Evolutionary conservation across 2,888 invertebrate genomes (phyloP).

Genomic region (Agapostemon virescens): DNA sequence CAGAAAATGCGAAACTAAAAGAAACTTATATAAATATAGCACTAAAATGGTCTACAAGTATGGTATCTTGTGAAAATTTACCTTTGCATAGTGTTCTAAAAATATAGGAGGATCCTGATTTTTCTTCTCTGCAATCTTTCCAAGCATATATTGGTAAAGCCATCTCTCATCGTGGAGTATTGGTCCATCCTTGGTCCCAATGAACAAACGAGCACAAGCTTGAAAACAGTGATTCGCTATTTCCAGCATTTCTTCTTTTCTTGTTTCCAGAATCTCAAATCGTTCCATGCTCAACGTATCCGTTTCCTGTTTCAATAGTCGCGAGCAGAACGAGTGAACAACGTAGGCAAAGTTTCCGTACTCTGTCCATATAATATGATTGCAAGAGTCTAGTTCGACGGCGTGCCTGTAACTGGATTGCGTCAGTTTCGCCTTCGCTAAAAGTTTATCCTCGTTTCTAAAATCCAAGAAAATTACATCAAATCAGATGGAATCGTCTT

Average conservation of each 20-base stretch:
- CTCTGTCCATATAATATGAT: conserved; percentile 92
- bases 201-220: conserved; percentile 84
- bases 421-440: conserved; percentile 87
- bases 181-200: conserved; percentile 82
- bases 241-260: conserved; percentile 90
- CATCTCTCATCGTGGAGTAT: conserved; percentile 91
- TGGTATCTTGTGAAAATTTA: too few species aligned
- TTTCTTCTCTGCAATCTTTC: conserved; percentile 95
- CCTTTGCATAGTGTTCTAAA: conserved; percentile 89
- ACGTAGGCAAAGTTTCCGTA: conserved; percentile 94
- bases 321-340: conserved; percentile 94
- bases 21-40: too few species aligned
- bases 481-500: background rate
- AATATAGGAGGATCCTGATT: conserved; percentile 88
- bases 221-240: conserved; percentile 90
- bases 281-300: conserved; percentile 88
- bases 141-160: conserved; percentile 97
- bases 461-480: conserved; percentile 19
- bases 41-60: too few species aligned
- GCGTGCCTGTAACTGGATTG: conserved; percentile 91
- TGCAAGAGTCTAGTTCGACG: conserved; percentile 87
- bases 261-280: conserved; percentile 88
- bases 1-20: background rate
- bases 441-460: conserved; percentile 84
- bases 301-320: conserved; percentile 90